phyloP scores from a whole-genome alignment of 2,113 vertebrate species.

The Haemorhous mexicanus region DNA sequence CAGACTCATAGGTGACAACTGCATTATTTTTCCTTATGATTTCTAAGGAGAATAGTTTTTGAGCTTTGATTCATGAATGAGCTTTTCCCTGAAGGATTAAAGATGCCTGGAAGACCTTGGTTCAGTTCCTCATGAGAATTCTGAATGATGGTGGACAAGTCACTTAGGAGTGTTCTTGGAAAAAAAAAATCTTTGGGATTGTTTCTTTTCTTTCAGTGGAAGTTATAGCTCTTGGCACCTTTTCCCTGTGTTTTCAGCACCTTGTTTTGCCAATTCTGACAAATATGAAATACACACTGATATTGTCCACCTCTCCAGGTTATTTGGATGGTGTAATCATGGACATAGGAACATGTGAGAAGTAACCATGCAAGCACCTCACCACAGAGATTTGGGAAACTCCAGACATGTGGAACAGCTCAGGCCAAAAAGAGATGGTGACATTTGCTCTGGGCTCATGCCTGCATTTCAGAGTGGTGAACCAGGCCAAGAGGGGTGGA shows the following conservation, averaged over 20 bases:
- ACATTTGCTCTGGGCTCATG: neutral
- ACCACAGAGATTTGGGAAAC: neutral
- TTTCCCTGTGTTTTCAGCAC: neutral
- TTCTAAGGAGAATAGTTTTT: neutral
- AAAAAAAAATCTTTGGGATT: neutral
- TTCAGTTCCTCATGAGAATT: neutral
- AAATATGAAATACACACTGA: neutral
- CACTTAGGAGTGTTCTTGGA: neutral
- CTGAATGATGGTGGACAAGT: neutral
- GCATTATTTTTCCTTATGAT: neutral
- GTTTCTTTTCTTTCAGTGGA: neutral
- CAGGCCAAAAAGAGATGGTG: neutral
- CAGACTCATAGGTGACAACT: neutral
- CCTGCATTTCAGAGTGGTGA: neutral
- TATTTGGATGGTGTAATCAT: neutral
- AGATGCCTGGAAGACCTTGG: neutral
- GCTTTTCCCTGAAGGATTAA: neutral
- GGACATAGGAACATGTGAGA: neutral
- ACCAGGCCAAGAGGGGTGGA: neutral
- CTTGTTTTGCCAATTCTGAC: neutral
- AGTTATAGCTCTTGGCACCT: neutral
- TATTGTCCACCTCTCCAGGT: neutral
- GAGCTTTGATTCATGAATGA: neutral
- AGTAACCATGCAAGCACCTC: neutral
- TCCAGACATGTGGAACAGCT: neutral